Conservation (phyloP, 2,797 vertebrate species). For the Sciaenops ocellatus region DNA sequence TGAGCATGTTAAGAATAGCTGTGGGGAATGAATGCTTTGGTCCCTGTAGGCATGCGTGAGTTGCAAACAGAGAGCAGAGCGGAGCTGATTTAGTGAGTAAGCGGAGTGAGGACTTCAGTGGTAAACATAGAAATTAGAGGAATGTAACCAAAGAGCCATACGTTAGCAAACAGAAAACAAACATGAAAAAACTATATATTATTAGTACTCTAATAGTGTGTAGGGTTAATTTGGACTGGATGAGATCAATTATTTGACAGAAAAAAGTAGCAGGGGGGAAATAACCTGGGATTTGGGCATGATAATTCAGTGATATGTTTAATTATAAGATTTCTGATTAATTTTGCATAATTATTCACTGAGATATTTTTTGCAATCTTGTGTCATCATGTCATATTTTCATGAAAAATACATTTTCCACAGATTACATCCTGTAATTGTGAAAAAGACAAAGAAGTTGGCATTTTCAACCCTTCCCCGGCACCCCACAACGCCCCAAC, state of each 20-base stretch:
- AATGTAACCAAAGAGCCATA: constrained; percentile 31
- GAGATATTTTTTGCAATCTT: constrained; percentile 18
- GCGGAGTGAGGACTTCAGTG: constrained; percentile 40
- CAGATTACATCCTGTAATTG: constrained; percentile 37
- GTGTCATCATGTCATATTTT: constrained; percentile 54
- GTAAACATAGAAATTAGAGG: constrained; percentile 35
- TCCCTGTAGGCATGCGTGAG: constrained; percentile 61
- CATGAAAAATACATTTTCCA: constrained; percentile 26
- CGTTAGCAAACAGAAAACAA: constrained; percentile 6
- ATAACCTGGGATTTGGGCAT: constrained; percentile 33
- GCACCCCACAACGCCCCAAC: neutral
- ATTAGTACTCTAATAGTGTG: constrained; percentile 4
- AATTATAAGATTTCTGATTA: constrained; percentile 35
- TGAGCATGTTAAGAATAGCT: constrained; percentile 73
- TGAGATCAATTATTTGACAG: constrained; percentile 19
- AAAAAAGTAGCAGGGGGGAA: constrained; percentile 17
- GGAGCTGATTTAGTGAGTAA: constrained; percentile 48
- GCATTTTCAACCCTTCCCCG: constrained; percentile 52
- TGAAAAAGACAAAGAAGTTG: constrained; percentile 59
- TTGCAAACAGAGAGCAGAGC: constrained; percentile 59
- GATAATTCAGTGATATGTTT: constrained; percentile 54
- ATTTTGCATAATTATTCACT: constrained; percentile 45
- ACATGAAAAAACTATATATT: constrained; percentile 2
- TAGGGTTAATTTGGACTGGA: constrained; percentile 29
- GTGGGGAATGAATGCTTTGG: constrained; percentile 64